These are phyloP conservation scores for Gasteruption jaculator DNA, from an alignment of 2,888 invertebrate genomes.

Conservation along the genomic window DNA sequence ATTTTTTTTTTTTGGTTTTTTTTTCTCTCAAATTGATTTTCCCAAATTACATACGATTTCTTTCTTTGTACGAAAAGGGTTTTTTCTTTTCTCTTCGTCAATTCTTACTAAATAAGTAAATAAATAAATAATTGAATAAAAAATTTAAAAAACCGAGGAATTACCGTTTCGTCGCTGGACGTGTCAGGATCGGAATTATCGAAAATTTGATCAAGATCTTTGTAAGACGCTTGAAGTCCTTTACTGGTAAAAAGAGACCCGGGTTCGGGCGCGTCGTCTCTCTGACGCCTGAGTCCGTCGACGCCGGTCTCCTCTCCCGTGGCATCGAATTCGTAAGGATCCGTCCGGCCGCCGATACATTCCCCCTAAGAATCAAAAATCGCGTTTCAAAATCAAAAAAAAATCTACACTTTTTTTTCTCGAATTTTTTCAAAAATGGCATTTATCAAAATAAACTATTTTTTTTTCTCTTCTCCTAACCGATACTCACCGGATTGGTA, in stretches of 20 bases:
- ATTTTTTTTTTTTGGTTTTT: no score
- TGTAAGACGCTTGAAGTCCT: slow-evolving; percentile 82
- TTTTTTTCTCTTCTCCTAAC: no score
- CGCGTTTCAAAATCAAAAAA: no score
- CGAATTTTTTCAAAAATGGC: no score
- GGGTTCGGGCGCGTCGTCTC: slow-evolving; percentile 53
- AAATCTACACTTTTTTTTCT: not conserved
- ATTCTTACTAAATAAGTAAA: no score
- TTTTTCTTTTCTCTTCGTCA: no score
- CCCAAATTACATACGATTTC: no score
- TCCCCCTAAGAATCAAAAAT: slow-evolving; percentile 38
- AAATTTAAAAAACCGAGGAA: no score
- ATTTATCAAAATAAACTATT: not conserved
- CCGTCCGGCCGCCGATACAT: slow-evolving; percentile 42
- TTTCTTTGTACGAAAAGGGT: no score
- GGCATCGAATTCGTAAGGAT: slow-evolving; percentile 72
- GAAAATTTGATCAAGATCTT: slow-evolving; percentile 92
- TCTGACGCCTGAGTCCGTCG: slow-evolving; percentile 54
- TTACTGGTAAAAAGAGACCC: slow-evolving; percentile 81
- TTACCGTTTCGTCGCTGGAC: slow-evolving; percentile 80
- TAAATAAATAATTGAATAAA: no score
- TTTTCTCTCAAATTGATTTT: no score
- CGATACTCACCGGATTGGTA: slow-evolving; percentile 41
- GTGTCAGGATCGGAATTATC: slow-evolving; percentile 83
- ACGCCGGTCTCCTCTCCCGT: slow-evolving; percentile 57